A percentile compares a stretch with the other conserved stretches of the same genome.
These are phyloP conservation scores for Bergia puertoricense DNA, from an alignment of 92 coral and sea anemone genomes.

Conservation along the genomic window DNA sequence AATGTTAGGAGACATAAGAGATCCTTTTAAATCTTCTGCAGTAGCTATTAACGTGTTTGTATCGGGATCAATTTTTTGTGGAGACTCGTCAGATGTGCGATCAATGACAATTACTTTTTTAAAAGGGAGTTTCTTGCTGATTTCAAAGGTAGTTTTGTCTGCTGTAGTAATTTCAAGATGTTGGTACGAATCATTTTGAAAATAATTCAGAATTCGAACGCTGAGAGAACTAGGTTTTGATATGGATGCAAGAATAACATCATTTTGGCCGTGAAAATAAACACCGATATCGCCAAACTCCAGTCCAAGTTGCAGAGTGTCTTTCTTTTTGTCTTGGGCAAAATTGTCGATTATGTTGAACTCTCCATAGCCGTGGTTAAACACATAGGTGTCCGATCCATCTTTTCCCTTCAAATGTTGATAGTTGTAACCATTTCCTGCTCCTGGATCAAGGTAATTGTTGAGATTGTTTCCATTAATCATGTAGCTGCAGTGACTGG, in stretches of 20 bases:
- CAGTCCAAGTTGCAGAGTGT: constrained; percentile 49
- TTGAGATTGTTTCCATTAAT: constrained; percentile 53
- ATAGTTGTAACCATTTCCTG: constrained; percentile 54
- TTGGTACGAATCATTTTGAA: constrained; percentile 21
- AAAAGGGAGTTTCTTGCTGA: neutral
- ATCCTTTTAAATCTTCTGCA: no score
- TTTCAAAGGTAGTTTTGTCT: constrained; percentile 44
- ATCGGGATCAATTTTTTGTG: no score
- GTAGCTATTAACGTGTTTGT: no score
- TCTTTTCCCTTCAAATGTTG: constrained; percentile 48
- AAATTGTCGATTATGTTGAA: constrained; percentile 29
- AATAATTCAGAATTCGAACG: constrained; percentile 34
- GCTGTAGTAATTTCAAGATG: constrained; percentile 50
- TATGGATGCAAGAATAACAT: constrained; percentile 42
- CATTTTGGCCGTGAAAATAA: constrained; percentile 41
- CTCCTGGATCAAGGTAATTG: constrained; percentile 66
- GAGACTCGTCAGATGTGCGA: no score
- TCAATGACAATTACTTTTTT: no score
- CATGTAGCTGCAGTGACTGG: constrained; percentile 61
- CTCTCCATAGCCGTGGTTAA: constrained; percentile 52
- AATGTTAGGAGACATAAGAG: no score
- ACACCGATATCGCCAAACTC: constrained; percentile 49
- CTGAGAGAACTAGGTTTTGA: constrained; percentile 50
- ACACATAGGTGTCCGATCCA: constrained; percentile 64
- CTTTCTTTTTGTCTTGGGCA: constrained; percentile 47